Evolutionary conservation across 2,888 invertebrate genomes (phyloP), one percentile per base, ranked within the genome.

Genomic region (Pristionchus fissidentatus): DNA sequence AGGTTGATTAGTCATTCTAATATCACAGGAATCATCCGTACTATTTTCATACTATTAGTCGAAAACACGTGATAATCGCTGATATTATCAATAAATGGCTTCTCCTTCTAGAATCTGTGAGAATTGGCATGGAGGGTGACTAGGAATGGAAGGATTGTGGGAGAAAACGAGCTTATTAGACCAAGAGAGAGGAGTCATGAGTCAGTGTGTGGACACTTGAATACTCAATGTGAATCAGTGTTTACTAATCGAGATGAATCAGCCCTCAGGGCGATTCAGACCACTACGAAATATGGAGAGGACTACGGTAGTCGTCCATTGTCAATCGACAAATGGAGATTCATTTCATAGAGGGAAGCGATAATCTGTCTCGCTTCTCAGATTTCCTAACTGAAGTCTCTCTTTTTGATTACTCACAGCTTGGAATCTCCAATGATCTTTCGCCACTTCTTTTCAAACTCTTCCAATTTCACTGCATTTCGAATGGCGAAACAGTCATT

Each of bases 191-290:
- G 60, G 10, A 38, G 8, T 19, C 35, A 35, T 66, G 38, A 55
- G 13, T 55, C 55, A 55, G 55, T 22, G 55, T 5, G 22, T 5
- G 7, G 55, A n/a, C n/a, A n/a, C n/a, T n/a, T n/a, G n/a, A n/a
- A n/a, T 22, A 7, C 55, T 13, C 66, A 38, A 32, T n/a, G 66
- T 66, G 66, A 66, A 66, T 66, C 66, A 66, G 66, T 66, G 66
- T 66, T 66, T 66, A 66, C 66, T 66, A 66, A 66, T 66, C 38
- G 66, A 60, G 66, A 66, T 66, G 66, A 66, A 38, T 66, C 66
- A 66, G 38, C 29, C 62, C 66, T 38, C 22, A 38, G 66, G n/a
- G n/a, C n/a, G n/a, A n/a, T n/a, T n/a, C n/a, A n/a, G n/a, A n/a
- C n/a, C n/a, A n/a, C n/a, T n/a, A n/a, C n/a, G n/a, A n/a, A n/a